Evolutionary conservation across 2,797 vertebrate species (phyloP).

Genomic region (Melanitta fusca): DNA sequence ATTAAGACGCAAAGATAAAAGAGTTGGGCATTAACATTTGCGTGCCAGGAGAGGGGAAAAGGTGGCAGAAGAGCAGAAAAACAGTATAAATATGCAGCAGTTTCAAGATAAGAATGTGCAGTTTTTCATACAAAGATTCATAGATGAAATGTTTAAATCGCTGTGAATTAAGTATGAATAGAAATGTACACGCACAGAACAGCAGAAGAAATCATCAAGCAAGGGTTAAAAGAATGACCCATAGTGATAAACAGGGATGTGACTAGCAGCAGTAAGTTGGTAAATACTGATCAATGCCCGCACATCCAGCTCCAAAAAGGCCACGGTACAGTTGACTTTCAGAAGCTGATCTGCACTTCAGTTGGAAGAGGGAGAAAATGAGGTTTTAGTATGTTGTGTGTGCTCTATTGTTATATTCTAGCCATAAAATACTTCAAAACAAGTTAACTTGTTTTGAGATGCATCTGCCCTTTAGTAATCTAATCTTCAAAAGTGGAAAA

Average conservation of each 20-base stretch:
- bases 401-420: rapidly evolving
- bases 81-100: background rate
- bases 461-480: background rate
- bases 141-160: background rate
- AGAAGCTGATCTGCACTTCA: background rate
- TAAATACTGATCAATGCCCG: background rate
- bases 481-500: background rate
- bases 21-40: background rate
- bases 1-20: background rate
- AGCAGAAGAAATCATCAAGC: background rate
- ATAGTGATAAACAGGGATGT: background rate
- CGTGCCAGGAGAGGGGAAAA: background rate
- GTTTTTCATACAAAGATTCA: background rate
- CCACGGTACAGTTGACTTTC: background rate
- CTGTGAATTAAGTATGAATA: background rate
- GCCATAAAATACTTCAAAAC: background rate
- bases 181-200: background rate
- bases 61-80: background rate
- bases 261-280: background rate
- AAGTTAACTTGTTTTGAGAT: background rate
- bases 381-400: background rate
- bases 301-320: background rate
- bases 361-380: background rate
- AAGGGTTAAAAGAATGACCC: background rate
- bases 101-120: background rate